A percentile compares a stretch with the other conserved stretches of the same genome.
phyloP scores from a whole-genome alignment of 2,113 vertebrate genomes.

The Antennarius striatus region DNA sequence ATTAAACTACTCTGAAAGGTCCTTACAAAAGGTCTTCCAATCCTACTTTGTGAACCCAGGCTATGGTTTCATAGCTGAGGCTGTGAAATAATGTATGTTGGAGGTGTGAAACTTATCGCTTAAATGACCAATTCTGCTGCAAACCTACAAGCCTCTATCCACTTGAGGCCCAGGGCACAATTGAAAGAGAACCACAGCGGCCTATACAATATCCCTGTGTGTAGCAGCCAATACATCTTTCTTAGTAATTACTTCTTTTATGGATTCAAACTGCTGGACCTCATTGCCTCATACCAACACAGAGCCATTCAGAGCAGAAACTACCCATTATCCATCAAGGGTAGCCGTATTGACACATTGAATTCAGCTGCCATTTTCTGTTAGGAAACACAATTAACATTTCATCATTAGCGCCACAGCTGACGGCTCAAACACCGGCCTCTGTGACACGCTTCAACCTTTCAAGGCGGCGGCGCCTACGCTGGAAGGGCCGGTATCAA shows the following conservation, averaged over 20 bases:
- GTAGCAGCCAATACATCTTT: conserved; percentile 50
- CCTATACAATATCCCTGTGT: conserved; percentile 45
- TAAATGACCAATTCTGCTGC: conserved; percentile 55
- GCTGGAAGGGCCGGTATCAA: conserved; percentile 13
- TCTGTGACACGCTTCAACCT: conserved; percentile 21
- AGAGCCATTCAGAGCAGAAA: conserved; percentile 47
- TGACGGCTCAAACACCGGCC: conserved; percentile 19
- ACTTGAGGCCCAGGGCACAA: conserved; percentile 38
- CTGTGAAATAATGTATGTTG: conserved; percentile 55
- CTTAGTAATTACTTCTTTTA: conserved; percentile 71
- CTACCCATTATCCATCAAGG: conserved; percentile 55
- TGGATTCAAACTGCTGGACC: conserved; percentile 60
- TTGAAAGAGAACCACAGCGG: conserved; percentile 34
- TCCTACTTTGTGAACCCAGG: conserved; percentile 25
- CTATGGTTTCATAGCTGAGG: conserved; percentile 29
- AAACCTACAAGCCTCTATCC: conserved; percentile 37
- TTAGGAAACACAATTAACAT: conserved; percentile 58
- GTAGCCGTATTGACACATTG: conserved; percentile 40
- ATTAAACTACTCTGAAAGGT: conserved; percentile 61
- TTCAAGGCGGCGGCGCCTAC: conserved; percentile 3
- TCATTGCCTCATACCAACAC: conserved; percentile 39
- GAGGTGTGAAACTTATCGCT: conserved; percentile 55
- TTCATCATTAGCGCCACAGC: conserved; percentile 44
- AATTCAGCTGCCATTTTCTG: conserved; percentile 57
- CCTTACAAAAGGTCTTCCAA: conserved; percentile 43